Percentiles rank a stretch among this genome's conserved stretches.
Evolutionary conservation across 1,140 invertebrate species (phyloP).

Genomic region (Leguminivora glycinivorella): DNA sequence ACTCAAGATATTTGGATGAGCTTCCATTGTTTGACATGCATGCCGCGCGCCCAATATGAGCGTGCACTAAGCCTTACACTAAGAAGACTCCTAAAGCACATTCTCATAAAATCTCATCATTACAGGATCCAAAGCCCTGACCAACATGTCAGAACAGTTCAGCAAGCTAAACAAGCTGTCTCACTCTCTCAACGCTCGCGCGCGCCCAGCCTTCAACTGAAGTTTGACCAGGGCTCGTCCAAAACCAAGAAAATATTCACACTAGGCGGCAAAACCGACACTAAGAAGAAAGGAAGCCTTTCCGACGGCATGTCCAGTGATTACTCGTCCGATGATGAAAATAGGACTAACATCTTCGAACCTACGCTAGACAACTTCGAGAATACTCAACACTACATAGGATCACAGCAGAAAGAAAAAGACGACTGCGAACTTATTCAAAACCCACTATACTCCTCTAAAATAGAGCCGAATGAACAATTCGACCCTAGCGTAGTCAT

Average conservation of each 20-base stretch:
- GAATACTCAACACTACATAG: conserved; percentile 75
- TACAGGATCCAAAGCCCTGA: conserved; percentile 86
- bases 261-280: conserved; percentile 65
- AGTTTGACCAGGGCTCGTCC: conserved; percentile 64
- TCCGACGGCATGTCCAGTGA: conserved; percentile 76
- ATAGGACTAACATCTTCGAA: conserved; percentile 76
- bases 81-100: background rate
- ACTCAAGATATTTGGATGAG: no score
- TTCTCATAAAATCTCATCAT: conserved; percentile 3
- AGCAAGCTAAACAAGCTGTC: conserved; percentile 89
- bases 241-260: conserved; percentile 76
- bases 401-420: conserved; percentile 51
- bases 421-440: conserved; percentile 69
- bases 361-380: conserved; percentile 77
- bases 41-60: no score
- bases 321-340: conserved; percentile 75
- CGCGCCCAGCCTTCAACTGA: conserved; percentile 66
- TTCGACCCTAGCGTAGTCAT: conserved; percentile 72
- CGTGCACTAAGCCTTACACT: no score
- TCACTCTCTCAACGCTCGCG: conserved; percentile 81
- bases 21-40: no score
- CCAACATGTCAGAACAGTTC: conserved; percentile 91
- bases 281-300: conserved; percentile 70
- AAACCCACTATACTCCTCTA: conserved; percentile 74
- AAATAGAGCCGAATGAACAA: conserved; percentile 68